These are phyloP conservation scores for Pocota personata DNA, from an alignment of 2,888 invertebrate genomes.

Conservation along the genomic window DNA sequence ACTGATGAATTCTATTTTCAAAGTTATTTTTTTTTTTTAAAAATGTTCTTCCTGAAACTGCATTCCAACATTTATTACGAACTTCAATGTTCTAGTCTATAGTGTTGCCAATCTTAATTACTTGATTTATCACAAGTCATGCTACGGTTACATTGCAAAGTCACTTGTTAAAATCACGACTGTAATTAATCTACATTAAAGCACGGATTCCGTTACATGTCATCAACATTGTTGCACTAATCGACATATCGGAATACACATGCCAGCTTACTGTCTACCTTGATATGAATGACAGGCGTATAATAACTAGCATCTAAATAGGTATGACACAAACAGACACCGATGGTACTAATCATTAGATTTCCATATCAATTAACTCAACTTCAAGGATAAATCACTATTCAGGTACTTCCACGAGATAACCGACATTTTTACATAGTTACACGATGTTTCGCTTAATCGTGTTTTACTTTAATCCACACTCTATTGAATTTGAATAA, in stretches of 20 bases:
- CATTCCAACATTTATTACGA: no score
- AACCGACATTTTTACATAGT: not conserved
- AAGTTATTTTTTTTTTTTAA: no score
- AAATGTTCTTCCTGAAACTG: no score
- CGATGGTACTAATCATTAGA: not conserved
- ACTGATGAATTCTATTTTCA: no score
- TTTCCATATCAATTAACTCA: not conserved
- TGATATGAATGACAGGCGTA: not conserved
- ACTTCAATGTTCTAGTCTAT: no score
- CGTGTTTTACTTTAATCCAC: not conserved
- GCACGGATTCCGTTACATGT: not conserved
- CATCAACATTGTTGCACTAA: not conserved
- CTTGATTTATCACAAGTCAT: no score
- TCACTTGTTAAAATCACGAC: not conserved
- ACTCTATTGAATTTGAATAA: not conserved
- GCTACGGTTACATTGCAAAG: no score
- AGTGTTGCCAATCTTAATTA: no score
- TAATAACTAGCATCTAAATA: not conserved
- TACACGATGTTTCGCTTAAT: not conserved
- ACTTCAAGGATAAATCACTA: not conserved
- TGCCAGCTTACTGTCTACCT: not conserved
- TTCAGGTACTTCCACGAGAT: not conserved
- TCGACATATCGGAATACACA: not conserved
- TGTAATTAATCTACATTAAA: not conserved
- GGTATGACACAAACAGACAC: not conserved